Conservation (phyloP, 2,797 vertebrate genomes). For the Serranus cabrilla region DNA sequence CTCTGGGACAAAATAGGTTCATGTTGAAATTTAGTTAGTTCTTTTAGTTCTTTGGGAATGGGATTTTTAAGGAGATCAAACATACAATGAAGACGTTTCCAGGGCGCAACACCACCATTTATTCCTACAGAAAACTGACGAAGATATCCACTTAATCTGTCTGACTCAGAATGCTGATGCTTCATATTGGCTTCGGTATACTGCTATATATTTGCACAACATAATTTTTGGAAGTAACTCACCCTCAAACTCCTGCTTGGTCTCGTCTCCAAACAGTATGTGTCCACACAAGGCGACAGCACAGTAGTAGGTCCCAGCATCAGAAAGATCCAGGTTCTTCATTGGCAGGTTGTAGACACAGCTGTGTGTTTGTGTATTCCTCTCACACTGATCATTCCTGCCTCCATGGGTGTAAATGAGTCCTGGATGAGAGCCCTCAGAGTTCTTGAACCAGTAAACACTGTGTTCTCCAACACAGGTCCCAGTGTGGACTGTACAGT, state of each 20-base stretch:
- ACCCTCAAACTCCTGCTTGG: background rate
- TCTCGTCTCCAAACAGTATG: conserved; percentile 55
- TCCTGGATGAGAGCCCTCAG: background rate
- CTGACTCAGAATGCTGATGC: too few relatives aligned
- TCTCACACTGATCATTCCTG: conserved; percentile 3
- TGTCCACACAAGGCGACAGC: conserved; percentile 63
- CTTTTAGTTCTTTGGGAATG: too few relatives aligned
- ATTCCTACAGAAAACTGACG: too few relatives aligned
- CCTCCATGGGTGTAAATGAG: conserved; percentile 55
- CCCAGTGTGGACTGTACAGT: too few relatives aligned
- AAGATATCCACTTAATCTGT: background rate
- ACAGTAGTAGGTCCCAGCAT: conserved; percentile 58
- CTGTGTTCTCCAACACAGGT: conserved; percentile 24
- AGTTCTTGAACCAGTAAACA: conserved; percentile 70
- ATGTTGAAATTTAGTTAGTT: too few relatives aligned
- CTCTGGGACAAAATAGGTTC: too few relatives aligned
- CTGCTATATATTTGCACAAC: too few relatives aligned
- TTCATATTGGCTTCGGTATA: too few relatives aligned
- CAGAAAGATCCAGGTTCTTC: background rate
- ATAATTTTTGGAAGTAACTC: background rate
- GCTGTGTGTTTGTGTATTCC: too few relatives aligned
- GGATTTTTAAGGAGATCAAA: too few relatives aligned
- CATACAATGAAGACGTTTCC: too few relatives aligned
- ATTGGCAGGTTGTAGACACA: conserved; percentile 22
- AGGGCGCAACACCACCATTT: too few relatives aligned